These are phyloP conservation scores for Silurus aristotelis DNA, from an alignment of 2,797 vertebrate species.

Conservation along the genomic window DNA sequence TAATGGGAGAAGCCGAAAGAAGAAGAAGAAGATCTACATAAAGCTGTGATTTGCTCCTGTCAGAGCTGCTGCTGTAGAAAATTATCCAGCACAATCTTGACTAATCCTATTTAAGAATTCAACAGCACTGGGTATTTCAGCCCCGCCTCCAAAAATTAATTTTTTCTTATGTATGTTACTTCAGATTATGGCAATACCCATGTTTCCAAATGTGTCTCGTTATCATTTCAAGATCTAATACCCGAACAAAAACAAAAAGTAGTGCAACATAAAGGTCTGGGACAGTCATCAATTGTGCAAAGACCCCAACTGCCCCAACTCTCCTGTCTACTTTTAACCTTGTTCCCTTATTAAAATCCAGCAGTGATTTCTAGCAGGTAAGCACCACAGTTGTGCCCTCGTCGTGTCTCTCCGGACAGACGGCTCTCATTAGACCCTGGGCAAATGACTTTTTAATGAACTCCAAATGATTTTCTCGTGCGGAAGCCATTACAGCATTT, in stretches of 20 bases:
- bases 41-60: neutral
- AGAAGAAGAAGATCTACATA: too few species aligned
- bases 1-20: too few species aligned
- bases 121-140: too few species aligned
- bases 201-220: neutral
- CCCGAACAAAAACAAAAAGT: slow-evolving; percentile 22
- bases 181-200: neutral
- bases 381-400: slow-evolving; percentile 39
- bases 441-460: slow-evolving; percentile 62
- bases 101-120: neutral
- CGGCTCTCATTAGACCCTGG: slow-evolving; percentile 46
- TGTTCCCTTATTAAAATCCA: slow-evolving; percentile 19
- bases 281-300: slow-evolving; percentile 7
- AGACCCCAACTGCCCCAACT: neutral
- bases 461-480: slow-evolving; percentile 56
- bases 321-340: neutral
- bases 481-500: slow-evolving; percentile 50
- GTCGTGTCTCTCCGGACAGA: slow-evolving; percentile 36
- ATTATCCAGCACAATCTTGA: neutral
- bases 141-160: neutral
- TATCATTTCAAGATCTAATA: neutral
- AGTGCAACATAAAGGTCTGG: slow-evolving; percentile 1
- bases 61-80: neutral
- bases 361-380: slow-evolving; percentile 33
- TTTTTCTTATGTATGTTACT: neutral